Evolutionary conservation across 2,888 invertebrate species (phyloP).

Genomic region (Mamestra brassicae): DNA sequence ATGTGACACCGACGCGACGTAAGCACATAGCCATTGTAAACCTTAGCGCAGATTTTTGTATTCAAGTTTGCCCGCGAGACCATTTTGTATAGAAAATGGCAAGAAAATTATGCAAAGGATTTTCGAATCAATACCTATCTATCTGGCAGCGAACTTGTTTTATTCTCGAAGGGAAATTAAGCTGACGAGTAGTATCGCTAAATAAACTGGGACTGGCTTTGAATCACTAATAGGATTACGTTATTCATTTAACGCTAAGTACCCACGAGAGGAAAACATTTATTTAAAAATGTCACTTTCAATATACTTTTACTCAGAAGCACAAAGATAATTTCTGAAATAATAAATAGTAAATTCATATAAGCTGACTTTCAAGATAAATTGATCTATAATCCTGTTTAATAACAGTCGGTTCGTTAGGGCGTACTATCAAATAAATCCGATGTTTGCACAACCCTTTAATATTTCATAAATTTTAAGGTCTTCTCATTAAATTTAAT

Average conservation of each 20-base stretch:
- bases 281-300: conserved; percentile 11
- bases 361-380: background rate
- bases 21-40: conserved; percentile 36
- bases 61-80: conserved; percentile 24
- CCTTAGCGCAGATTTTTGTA: conserved; percentile 37
- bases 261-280: conserved; percentile 5
- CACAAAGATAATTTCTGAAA: conserved; percentile 14
- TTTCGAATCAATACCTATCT: conserved; percentile 38
- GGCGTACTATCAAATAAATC: conserved; percentile 50
- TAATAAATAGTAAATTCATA: conserved; percentile 8
- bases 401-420: conserved; percentile 7
- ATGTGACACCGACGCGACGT: conserved; percentile 41
- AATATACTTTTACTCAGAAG: conserved; percentile 6
- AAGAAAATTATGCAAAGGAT: conserved; percentile 33
- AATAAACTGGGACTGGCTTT: conserved; percentile 25
- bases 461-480: conserved; percentile 52
- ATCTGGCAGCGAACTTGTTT: background rate
- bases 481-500: conserved; percentile 68
- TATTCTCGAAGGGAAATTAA: conserved; percentile 19
- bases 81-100: conserved; percentile 34
- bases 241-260: conserved; percentile 31
- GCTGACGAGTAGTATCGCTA: background rate
- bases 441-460: conserved; percentile 46
- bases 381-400: conserved; percentile 22
- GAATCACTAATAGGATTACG: conserved; percentile 39